Evolutionary conservation across 2,113 vertebrate genomes (phyloP).

Genomic region (Megaptera novaeangliae): DNA sequence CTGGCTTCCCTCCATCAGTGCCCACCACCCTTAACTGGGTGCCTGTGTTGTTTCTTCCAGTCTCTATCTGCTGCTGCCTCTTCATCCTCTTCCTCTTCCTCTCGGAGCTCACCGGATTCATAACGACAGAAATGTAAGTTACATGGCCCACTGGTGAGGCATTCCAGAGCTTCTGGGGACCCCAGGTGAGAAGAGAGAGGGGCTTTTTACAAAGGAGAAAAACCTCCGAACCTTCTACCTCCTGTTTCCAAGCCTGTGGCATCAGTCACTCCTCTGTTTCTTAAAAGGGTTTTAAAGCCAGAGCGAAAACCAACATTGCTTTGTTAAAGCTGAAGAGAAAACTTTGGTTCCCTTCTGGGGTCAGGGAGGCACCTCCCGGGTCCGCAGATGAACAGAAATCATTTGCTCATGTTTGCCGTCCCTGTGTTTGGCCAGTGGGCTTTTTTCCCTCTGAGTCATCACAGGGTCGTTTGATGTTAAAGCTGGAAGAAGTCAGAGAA

Average conservation of each 20-base stretch:
- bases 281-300: background rate
- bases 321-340: background rate
- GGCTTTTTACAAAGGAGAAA: background rate
- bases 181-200: background rate
- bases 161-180: background rate
- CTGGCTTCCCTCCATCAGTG: fast-evolving
- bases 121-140: constrained; percentile 99
- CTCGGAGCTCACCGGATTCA: constrained; percentile 98
- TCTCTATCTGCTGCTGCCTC: constrained; percentile 97
- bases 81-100: constrained; percentile 99
- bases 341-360: fast-evolving
- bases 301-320: background rate
- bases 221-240: background rate
- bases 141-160: background rate
- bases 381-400: background rate
- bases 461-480: background rate
- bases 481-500: background rate
- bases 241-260: background rate
- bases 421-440: background rate
- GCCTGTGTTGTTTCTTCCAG: constrained; percentile 80
- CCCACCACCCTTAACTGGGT: constrained; percentile 11
- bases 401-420: background rate
- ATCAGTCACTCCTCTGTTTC: background rate
- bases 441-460: constrained; percentile 26
- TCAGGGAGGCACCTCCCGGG: background rate